Evolutionary conservation across 2,888 invertebrate genomes (phyloP).

Genomic region (Eueremaeus valkanovi): DNA sequence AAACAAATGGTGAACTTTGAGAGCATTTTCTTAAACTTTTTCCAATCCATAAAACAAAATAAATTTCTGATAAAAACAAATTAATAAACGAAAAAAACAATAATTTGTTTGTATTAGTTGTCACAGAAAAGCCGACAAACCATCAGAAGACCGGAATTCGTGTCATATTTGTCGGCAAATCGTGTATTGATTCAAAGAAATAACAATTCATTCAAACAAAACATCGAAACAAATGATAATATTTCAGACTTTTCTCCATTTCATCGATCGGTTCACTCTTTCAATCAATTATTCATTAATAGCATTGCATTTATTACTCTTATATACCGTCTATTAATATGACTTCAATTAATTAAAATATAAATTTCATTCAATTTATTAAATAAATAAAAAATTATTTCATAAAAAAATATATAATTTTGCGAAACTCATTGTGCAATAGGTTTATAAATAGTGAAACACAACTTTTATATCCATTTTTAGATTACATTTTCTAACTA

Average conservation of each 20-base stretch:
- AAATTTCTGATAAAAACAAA: background rate
- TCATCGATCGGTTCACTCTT: too few species aligned
- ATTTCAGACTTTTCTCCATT: too few species aligned
- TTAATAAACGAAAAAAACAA: background rate
- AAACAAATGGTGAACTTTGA: slow-evolving; percentile 27
- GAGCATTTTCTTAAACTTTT: slow-evolving; percentile 27
- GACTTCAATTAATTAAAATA: too few species aligned
- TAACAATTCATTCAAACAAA: too few species aligned
- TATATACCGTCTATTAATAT: background rate
- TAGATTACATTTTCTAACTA: too few species aligned
- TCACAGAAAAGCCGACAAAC: too few species aligned
- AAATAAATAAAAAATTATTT: background rate
- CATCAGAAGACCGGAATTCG: background rate
- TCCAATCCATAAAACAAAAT: slow-evolving; percentile 11
- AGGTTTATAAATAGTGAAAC: too few species aligned
- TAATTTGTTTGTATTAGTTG: background rate
- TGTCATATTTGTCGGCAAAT: background rate
- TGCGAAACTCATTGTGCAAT: too few species aligned
- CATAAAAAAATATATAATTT: background rate
- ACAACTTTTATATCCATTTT: too few species aligned
- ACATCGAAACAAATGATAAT: too few species aligned
- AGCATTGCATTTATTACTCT: background rate
- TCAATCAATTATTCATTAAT: too few species aligned
- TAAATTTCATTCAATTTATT: background rate
- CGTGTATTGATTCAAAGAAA: too few species aligned